phyloP scores from a whole-genome alignment of 35 echinoderm and acorn worm genomes.

The Patiria miniata region DNA sequence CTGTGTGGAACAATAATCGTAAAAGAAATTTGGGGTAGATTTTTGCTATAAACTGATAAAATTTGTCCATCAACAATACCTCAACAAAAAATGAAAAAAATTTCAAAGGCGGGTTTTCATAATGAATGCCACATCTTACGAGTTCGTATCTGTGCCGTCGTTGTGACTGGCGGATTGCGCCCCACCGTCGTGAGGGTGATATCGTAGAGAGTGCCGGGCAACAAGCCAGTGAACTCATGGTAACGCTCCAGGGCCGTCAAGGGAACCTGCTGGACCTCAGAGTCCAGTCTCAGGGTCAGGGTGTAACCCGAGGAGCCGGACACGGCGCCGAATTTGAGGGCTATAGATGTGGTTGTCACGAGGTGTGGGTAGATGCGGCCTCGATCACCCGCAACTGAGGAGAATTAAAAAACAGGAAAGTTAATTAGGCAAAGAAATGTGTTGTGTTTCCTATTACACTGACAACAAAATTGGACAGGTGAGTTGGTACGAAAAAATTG shows the following conservation, averaged over 20 bases:
- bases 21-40: no score
- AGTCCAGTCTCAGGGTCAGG: background rate
- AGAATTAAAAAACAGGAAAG: no score
- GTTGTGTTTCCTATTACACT: no score
- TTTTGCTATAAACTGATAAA: no score
- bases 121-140: background rate
- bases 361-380: slow-evolving; percentile 6
- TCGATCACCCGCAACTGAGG: background rate
- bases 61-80: no score
- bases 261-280: background rate
- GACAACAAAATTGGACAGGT: no score
- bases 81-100: background rate
- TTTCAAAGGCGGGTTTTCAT: no score
- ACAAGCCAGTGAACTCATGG: background rate
- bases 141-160: background rate
- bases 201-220: background rate
- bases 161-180: background rate
- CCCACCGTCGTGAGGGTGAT: background rate
- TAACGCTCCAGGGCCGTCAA: background rate
- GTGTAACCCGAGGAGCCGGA: background rate
- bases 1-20: no score
- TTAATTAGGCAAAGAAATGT: no score
- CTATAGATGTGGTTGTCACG: background rate
- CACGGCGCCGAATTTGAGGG: background rate
- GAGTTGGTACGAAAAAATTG: no score